These are phyloP conservation scores for Pygoscelis adeliae DNA, from an alignment of 2,113 vertebrate species.

Conservation along the genomic window DNA sequence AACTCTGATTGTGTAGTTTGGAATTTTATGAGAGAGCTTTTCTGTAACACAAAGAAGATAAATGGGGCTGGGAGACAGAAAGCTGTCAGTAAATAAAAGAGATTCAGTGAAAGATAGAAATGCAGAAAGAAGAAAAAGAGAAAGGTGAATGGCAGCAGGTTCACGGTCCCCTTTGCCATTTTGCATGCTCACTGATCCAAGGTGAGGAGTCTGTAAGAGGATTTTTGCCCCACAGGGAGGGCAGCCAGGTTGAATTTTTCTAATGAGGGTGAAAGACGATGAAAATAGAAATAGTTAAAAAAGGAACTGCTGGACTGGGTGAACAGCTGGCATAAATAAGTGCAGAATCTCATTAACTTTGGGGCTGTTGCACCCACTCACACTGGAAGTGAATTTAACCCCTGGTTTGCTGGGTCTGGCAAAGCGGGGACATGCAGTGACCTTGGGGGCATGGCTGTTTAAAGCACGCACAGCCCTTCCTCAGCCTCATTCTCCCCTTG, in stretches of 20 bases:
- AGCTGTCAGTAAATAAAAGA: background rate
- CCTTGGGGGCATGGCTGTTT: background rate
- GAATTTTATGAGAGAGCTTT: background rate
- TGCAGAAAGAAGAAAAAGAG: background rate
- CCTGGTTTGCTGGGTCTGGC: background rate
- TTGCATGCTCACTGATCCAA: background rate
- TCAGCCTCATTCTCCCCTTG: background rate
- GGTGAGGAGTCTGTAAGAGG: background rate
- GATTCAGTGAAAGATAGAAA: background rate
- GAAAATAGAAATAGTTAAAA: background rate
- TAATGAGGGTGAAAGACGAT: background rate
- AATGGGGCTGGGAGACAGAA: background rate
- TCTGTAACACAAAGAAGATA: background rate
- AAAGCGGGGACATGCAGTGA: fast-evolving
- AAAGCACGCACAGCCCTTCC: background rate
- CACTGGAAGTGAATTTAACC: background rate
- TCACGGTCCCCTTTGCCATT: background rate
- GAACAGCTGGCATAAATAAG: background rate
- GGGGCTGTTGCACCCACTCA: background rate
- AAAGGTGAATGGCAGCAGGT: background rate
- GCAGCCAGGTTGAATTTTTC: background rate
- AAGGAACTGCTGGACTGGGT: background rate
- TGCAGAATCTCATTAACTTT: background rate
- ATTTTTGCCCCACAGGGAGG: background rate
- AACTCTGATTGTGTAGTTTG: background rate